Base-by-base conservation (phyloP, 2,113 vertebrate genomes). In the Nesogale talazaci region DNA sequence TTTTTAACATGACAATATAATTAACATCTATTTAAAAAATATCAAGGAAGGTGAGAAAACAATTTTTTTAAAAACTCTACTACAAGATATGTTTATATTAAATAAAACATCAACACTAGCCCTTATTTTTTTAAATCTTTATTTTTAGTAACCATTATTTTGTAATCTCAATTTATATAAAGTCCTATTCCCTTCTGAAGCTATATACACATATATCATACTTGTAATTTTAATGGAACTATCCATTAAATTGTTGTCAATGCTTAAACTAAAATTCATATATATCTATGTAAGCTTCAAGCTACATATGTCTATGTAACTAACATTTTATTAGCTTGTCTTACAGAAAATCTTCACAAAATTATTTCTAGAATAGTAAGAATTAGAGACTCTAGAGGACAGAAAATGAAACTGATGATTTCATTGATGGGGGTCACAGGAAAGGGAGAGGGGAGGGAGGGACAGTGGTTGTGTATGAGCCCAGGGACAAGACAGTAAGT, bases 1-100 rank as follows among this genome's bases (percentile, higher is more conserved):
- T 83, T 93, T 97, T 97, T 94, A 85, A 86, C 74, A 59, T 92
- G 95, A 92, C 74, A 79, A 36, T 85, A 89, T 94, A 96, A 98
- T 97, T 97, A 97, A 96, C 86, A 97, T 96, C 80, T 98, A 94
- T 97, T 96, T 96, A 87, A 96, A 72, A 96, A 95, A 96, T 77
- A 95, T 57, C 11, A 87, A 89, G 34, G 79, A 92, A 81, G 78
- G 7, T 91, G 92, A 97, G 93, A 96, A 85, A 91, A 94, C 76
- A 94, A 92, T 38, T 90, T 36, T 88, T 96, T 96, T 88, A 74
- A 83, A 91, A 93, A 86, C 92, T 86, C 88, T 83, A 90, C 79
- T 10, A 85, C 10, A 90, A 12, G 17, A 29, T 83, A 85, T 92
- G 19, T 85, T 91, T 67, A 94, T 96, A 94, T 90, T 88, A 96